Base-by-base conservation (phyloP, 1,140 invertebrate species). In the Hirudo medicinalis region DNA sequence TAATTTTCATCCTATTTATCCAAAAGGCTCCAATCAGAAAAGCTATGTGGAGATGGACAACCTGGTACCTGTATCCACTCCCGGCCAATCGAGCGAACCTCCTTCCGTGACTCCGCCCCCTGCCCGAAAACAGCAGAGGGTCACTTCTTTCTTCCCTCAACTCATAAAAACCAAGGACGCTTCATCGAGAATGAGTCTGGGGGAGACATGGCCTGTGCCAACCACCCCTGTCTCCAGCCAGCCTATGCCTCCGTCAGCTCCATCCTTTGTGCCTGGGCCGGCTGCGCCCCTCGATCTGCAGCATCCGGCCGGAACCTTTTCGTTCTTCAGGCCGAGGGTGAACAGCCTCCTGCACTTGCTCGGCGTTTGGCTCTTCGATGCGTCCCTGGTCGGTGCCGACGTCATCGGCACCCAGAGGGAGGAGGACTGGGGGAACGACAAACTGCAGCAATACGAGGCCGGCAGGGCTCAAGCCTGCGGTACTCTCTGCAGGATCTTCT, bases 301-400 rank as follows among this genome's bases (percentile, higher is more conserved):
- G 43, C 43, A 17, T 17, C 43, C 43, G 4, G 11, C 43, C 43
- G 54, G 67, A 71, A 0, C 69, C 69, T 11, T 72, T 71, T 6
- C 74, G 71, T 29, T 73, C 74, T 66, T 69, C 73, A 60, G 76
- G 73, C 66, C 71, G 73, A 27, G 72, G 67, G 76, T 75, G 73
- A 91, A 91, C 78, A 96, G 92, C 76, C 90, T 97, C 80, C 85
- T 97, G 40, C 92, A 97, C 83, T 82, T 97, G 71, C 96, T 97
- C 83, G 94, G 94, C 19, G 89, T 92, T 78, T 97, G 94, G 94
- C 83, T 97, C 49, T 97, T 97, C 81, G 93, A 97, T 81, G 92
- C 93, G 36, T 90, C 92, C 29, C 87, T 94, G 76, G 89, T 94
- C 74, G 91, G 91, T 63, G 88, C 79, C 49, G 77, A 76, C 63